Conservation (phyloP, 1,140 invertebrate genomes). For the Helicorthomorpha holstii region DNA sequence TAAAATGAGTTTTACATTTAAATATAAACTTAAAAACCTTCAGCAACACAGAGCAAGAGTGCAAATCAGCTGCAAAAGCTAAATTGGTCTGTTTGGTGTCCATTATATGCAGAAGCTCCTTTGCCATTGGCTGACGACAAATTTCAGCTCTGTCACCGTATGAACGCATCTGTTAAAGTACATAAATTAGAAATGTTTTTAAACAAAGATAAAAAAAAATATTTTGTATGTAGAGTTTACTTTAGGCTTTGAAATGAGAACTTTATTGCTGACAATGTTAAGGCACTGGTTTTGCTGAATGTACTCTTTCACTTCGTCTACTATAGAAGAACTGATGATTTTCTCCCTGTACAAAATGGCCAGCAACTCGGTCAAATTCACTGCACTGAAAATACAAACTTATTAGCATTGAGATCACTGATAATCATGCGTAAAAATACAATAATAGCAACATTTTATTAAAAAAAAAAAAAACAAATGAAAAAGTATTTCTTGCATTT, state of each 20-base stretch:
- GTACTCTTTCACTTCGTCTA: constrained; percentile 36
- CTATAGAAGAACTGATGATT: constrained; percentile 37
- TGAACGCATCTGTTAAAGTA: not conserved
- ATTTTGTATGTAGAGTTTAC: not conserved
- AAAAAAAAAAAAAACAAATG: not conserved
- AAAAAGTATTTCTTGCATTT: not conserved
- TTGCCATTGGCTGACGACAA: constrained; percentile 27
- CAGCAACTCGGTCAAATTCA: constrained; percentile 33
- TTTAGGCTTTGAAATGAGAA: not conserved
- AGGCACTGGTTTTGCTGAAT: constrained; percentile 11
- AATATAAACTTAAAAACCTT: constrained; percentile 28
- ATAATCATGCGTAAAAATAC: not conserved
- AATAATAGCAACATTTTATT: not conserved
- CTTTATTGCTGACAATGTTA: constrained; percentile 1
- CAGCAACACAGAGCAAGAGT: constrained; percentile 41
- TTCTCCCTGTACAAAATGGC: constrained; percentile 41
- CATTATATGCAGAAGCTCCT: constrained; percentile 60
- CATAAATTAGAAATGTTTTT: not conserved
- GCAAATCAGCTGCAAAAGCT: constrained; percentile 63
- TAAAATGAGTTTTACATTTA: constrained; percentile 8
- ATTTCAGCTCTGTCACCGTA: not conserved
- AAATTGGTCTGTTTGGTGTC: constrained; percentile 65
- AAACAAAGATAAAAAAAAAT: not conserved
- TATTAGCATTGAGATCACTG: not conserved
- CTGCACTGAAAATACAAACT: not conserved